Evolutionary conservation across 2,888 invertebrate species (phyloP), one percentile per base, ranked within the genome.

Genomic region (Busseola fusca): DNA sequence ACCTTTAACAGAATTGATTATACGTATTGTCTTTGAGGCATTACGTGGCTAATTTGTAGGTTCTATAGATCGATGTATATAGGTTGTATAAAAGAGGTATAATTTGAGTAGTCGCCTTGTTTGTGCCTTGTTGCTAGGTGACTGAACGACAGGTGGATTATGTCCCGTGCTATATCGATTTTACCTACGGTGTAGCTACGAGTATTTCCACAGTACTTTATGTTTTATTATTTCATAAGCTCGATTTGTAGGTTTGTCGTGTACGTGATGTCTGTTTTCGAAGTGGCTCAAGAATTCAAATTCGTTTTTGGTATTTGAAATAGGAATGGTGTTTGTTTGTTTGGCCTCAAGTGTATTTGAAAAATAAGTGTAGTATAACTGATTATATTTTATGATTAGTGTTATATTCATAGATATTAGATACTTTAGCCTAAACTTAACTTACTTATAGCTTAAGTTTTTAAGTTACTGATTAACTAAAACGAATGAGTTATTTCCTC

Each of bases 61-160:
- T 64, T 52, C 25, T 72, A 66, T 63, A 69, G 21, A 59, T 54
- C 59, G 40, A 45, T 14, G 58, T 48, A 56, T 48, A 37, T 3
- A 64, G n/a, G 40, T 69, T 65, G 40, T 58, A 64, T 65, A 65
- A 68, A 66, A 58, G 34, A 50, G 34, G 70, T 81, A 82, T 83
- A 88, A 90, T 89, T 91, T 87, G 84, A 87, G 85, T 84, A 77
- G 74, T 78, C 69, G 82, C 74, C 76, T 60, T 93, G 93, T 93
- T 93, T 92, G 93, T 74, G 74, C 73, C 76, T 78, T 82, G 93
- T 93, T 88, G 92, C 93, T 92, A 92, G 92, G 92, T 87, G 87
- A 93, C 91, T 64, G 56, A 76, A 79, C 82, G 87, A 78, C 93
- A 92, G 91, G 90, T 92, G 93, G 85, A 78, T 78, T 71, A 78